Evolutionary conservation across 1,140 invertebrate species (phyloP), one percentile per base, ranked within the genome.

Genomic region (Globodera ellingtonae): DNA sequence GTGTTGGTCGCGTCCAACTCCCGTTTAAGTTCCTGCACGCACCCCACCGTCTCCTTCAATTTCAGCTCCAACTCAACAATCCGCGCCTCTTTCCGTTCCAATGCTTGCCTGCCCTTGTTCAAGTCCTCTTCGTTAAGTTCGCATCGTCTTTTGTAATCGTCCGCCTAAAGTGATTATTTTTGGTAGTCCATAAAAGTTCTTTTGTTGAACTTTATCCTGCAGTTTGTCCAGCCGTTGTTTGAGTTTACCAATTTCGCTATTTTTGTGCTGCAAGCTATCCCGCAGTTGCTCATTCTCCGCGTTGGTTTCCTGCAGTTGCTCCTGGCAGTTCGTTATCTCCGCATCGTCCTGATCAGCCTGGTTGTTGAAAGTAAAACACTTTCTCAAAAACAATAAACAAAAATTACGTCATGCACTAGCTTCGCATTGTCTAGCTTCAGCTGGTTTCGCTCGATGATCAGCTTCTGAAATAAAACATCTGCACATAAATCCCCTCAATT

Each of bases 371-470:
- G 5, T 70, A 70, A 35, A 35, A 70, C 35, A 47, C 9, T 35
- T 35, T 2, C 35, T 35, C 35, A 35, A 35, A 35, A 35, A 35
- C 35, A 35, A 35, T 35, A 4, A 18, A 44, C 9, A 44, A 44
- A 47, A 44, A 47, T 70, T 70, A 70, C 67, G 35, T 70, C 67
- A 6, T 70, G 67, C 67, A 70, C 67, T 10, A 70, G 35, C 67
- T 70, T 70, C 24, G 24, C 67, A 44, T 70, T 70, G 67, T 70
- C 67, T 18, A 44, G 10, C 35, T 7, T 35, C 67, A 70, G 67
- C 46, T 70, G 67, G 9, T 70, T 18, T 10, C 24, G 67, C n/a
- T 70, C 35, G 46, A 70, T 70, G 67, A 47, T 70, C 5, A 70
- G 24, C n/a, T 47, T 70, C 67, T 70, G 13, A 44, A 70, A 70